Evolutionary conservation across 2,888 invertebrate genomes (phyloP).

Genomic region (Brachycybe producta): DNA sequence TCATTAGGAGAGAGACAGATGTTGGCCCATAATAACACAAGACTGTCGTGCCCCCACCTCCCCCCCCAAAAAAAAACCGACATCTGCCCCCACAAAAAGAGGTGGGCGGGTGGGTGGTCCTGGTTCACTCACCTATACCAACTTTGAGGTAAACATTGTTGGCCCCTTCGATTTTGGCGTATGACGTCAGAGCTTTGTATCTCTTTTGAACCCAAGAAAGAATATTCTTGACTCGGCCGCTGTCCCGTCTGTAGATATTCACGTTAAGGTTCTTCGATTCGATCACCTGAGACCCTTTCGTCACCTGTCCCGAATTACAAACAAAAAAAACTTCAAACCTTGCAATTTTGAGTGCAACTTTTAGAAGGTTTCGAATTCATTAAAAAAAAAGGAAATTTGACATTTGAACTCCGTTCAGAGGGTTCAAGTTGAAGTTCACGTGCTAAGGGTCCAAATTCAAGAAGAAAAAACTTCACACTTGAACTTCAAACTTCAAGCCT

Average conservation of each 20-base stretch:
- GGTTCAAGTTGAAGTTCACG: too few relatives aligned
- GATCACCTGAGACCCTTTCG: constrained; percentile 19
- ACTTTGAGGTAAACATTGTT: constrained; percentile 24
- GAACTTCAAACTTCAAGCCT: too few relatives aligned
- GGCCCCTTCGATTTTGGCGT: constrained; percentile 24
- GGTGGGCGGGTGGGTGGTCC: neutral
- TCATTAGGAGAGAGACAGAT: too few relatives aligned
- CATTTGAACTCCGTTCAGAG: too few relatives aligned
- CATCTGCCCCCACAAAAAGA: too few relatives aligned
- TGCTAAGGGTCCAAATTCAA: too few relatives aligned
- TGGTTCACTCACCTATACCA: constrained; percentile 6
- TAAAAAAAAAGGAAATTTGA: too few relatives aligned
- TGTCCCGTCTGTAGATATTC: constrained; percentile 6
- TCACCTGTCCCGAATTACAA: constrained; percentile 17
- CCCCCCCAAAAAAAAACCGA: too few relatives aligned
- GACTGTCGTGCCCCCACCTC: too few relatives aligned
- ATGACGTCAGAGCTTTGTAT: constrained; percentile 24
- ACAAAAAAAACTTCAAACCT: neutral
- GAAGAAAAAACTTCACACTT: too few relatives aligned
- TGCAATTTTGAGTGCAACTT: neutral
- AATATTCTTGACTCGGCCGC: constrained; percentile 14
- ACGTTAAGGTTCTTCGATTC: constrained; percentile 14
- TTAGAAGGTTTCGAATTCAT: neutral
- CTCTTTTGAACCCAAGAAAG: constrained; percentile 22
- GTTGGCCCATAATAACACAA: too few relatives aligned